phyloP scores from a whole-genome alignment of 2,113 vertebrate genomes.

The Cyanoderma ruficeps region DNA sequence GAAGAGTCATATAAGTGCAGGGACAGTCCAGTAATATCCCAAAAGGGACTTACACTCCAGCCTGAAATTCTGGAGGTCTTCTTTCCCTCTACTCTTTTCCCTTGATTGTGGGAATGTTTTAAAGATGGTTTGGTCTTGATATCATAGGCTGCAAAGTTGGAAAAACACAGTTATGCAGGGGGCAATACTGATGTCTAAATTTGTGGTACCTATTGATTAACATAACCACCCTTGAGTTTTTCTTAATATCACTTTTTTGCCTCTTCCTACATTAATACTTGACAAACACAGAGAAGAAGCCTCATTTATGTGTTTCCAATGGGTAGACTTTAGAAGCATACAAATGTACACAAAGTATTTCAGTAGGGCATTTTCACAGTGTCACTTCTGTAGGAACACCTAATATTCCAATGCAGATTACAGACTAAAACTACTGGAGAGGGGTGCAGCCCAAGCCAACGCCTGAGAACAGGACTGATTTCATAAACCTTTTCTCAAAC shows the following conservation, averaged over 20 bases:
- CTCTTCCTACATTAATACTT: not conserved
- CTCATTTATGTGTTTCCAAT: not conserved
- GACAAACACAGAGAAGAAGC: not conserved
- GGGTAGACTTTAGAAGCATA: not conserved
- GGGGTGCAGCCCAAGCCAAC: not conserved
- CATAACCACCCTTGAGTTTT: not conserved
- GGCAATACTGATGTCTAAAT: not conserved
- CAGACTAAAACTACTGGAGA: not conserved
- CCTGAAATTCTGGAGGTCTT: rapidly evolving
- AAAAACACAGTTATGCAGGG: not conserved
- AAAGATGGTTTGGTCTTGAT: not conserved
- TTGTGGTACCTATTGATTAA: not conserved
- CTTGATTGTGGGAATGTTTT: not conserved
- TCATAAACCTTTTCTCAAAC: not conserved
- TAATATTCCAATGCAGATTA: not conserved
- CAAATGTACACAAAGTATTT: rapidly evolving
- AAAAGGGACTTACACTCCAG: not conserved
- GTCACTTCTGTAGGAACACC: not conserved
- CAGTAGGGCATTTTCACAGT: not conserved
- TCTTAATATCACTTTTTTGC: not conserved
- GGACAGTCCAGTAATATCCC: rapidly evolving
- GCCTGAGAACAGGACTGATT: not conserved
- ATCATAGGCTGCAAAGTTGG: not conserved
- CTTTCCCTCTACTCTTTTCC: not conserved
- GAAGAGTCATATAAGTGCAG: not conserved